Base-by-base conservation (phyloP, 2,113 vertebrate species). In the Toxotes chatareus region DNA sequence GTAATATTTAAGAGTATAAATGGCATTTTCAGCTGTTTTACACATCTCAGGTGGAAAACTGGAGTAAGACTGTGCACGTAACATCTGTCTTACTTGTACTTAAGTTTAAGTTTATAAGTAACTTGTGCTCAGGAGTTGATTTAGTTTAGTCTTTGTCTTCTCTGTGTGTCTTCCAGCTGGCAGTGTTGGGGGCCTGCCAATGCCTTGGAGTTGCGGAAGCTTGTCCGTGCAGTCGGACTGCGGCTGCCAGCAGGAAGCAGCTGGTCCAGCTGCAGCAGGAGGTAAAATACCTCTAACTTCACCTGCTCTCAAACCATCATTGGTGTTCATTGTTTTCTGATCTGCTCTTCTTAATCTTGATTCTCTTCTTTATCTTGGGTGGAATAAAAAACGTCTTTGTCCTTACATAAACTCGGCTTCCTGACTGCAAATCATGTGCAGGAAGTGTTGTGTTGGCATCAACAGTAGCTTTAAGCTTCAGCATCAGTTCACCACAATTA, bases 231-330 rank as follows among this genome's bases (percentile, higher is more conserved):
- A 96, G 96, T 44, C 95, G 66, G 62, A 95, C 79, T 40, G 96
- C 96, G 1, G 96, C 96, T 1, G 92, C 95, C 34, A 93, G 96
- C 79, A 94, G 93, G 51, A 97, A 95, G 78, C 96, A 96, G 53
- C 92, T 97, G 11, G 93, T 97, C 36, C 95, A 96, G 76, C 94
- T 97, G 74, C 95, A 88, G 80, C 93, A 96, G n/a, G 96, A 99
- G 97, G 98, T 99, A 95, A 66, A 38, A 5, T 12, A 7, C 67
- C 38, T 13, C 1, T 5, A 2, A 32, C 42, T 19, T 31, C 8
- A 42, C 5, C n/a, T 23, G 27, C 27, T 27, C 27, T 27, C 27
- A 27, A 27, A 27, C 27, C 27, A 27, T 27, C 27, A 27, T 27
- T 27, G 27, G 27, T 27, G 27, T 27, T 27, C 27, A 27, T 27